Conservation (phyloP, 1,140 invertebrate species). For the Popillia japonica region DNA sequence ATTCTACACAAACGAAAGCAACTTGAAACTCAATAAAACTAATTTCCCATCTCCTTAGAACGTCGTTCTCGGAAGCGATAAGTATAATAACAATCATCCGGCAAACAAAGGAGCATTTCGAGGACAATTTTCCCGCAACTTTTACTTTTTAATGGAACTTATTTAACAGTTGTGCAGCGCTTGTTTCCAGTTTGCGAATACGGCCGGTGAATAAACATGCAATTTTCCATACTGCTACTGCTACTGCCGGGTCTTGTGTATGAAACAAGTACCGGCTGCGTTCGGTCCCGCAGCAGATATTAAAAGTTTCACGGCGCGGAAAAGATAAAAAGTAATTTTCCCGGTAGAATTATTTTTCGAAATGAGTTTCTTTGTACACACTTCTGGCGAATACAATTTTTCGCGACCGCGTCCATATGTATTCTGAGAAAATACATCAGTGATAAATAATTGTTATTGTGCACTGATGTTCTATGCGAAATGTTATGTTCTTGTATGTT, state of each 20-base stretch:
- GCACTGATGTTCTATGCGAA: background rate
- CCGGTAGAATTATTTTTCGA: constrained; percentile 27
- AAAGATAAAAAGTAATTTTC: constrained; percentile 33
- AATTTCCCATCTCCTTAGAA: background rate
- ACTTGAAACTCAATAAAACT: background rate
- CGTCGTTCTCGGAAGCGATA: background rate
- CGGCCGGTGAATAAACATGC: constrained; percentile 15
- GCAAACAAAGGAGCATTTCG: background rate
- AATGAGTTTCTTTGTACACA: constrained; percentile 26
- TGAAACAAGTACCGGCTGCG: background rate
- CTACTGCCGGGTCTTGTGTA: background rate
- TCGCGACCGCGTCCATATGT: background rate
- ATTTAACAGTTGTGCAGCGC: constrained; percentile 4
- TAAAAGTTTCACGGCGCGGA: constrained; percentile 2
- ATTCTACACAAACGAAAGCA: background rate
- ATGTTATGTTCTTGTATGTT: too few species aligned
- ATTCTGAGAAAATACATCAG: background rate
- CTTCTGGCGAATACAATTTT: background rate
- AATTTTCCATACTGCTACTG: too few species aligned
- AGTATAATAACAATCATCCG: background rate
- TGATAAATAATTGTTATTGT: constrained; percentile 22
- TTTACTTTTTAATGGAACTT: constrained; percentile 8
- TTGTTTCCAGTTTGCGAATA: background rate
- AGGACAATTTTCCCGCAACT: background rate
- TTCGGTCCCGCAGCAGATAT: background rate